Conservation (phyloP, 2,113 vertebrate genomes). For the Stigmatopora argus region DNA sequence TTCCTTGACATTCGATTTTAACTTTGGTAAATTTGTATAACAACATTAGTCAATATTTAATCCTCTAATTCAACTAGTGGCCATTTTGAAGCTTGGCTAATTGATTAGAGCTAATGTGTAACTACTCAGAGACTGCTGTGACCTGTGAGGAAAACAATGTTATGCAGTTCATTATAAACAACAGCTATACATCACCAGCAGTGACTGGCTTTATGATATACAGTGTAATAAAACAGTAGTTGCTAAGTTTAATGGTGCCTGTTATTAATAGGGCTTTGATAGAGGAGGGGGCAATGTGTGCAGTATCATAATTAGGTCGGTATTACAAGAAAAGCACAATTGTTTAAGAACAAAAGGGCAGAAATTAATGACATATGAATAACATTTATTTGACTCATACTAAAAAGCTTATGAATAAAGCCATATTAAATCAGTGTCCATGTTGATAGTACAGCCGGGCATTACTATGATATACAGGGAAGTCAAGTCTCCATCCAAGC, state of each 20-base stretch:
- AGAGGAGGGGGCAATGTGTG: constrained; percentile 23
- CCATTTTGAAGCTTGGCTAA: constrained; percentile 36
- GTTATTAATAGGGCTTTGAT: constrained; percentile 75
- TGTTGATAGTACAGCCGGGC: constrained; percentile 16
- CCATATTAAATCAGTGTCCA: constrained; percentile 10
- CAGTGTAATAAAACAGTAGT: constrained; percentile 81
- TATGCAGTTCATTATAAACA: constrained; percentile 78
- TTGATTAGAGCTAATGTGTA: constrained; percentile 54
- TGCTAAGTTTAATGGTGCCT: constrained; percentile 88
- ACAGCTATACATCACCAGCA: constrained; percentile 72
- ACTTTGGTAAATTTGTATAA: constrained; percentile 28
- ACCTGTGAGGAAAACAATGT: constrained; percentile 60
- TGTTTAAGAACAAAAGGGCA: constrained; percentile 15
- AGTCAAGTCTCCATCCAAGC: constrained; percentile 45
- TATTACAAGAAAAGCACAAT: constrained; percentile 24
- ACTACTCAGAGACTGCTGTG: constrained; percentile 30
- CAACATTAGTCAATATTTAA: constrained; percentile 58
- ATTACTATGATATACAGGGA: constrained; percentile 28
- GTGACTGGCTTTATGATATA: constrained; percentile 77
- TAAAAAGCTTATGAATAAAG: neutral
- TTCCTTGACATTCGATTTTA: constrained; percentile 15
- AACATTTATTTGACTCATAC: constrained; percentile 2
- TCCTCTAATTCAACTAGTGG: constrained; percentile 59
- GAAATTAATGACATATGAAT: constrained; percentile 9
- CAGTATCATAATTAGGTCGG: constrained; percentile 36